These are phyloP conservation scores for Neodon shergylaensis DNA, from an alignment of 2,113 vertebrate genomes.

Conservation along the genomic window DNA sequence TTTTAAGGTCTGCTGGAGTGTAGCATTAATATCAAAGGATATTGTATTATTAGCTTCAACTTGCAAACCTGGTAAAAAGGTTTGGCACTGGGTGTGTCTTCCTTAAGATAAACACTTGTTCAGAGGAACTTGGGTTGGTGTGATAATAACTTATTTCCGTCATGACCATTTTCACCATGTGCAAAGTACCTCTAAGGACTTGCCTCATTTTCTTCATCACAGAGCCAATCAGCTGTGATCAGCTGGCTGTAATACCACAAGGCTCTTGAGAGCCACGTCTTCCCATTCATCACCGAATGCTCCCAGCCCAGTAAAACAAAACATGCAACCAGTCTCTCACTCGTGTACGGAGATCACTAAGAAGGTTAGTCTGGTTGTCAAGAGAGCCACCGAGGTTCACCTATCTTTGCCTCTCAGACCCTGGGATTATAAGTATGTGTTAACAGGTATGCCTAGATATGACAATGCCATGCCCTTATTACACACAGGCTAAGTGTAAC, in stretches of 20 bases:
- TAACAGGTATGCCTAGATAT: background rate
- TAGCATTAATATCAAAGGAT: conserved; percentile 15
- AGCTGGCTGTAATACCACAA: conserved; percentile 76
- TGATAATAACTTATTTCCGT: conserved; percentile 74
- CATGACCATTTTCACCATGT: conserved; percentile 76
- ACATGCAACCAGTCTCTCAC: background rate
- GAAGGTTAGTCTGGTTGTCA: too few relatives aligned
- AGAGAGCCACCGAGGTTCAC: too few relatives aligned
- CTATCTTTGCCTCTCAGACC: too few relatives aligned
- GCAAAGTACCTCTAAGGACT: conserved; percentile 69
- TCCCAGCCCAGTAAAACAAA: conserved; percentile 51
- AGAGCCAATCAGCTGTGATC: conserved; percentile 81
- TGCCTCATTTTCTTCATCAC: conserved; percentile 76
- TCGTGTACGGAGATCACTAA: too few relatives aligned
- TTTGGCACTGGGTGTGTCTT: conserved; percentile 52
- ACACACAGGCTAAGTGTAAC: background rate
- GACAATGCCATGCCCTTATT: background rate
- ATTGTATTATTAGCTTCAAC: conserved; percentile 13
- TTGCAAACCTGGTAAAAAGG: conserved; percentile 27
- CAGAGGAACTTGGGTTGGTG: conserved; percentile 56
- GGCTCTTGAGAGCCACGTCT: conserved; percentile 72
- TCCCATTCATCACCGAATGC: conserved; percentile 54
- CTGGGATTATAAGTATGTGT: too few relatives aligned
- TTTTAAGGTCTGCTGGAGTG: background rate
- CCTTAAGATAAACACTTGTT: conserved; percentile 73